phyloP scores from a whole-genome alignment of 2,888 invertebrate genomes.

The Cataglyphis cursor region DNA sequence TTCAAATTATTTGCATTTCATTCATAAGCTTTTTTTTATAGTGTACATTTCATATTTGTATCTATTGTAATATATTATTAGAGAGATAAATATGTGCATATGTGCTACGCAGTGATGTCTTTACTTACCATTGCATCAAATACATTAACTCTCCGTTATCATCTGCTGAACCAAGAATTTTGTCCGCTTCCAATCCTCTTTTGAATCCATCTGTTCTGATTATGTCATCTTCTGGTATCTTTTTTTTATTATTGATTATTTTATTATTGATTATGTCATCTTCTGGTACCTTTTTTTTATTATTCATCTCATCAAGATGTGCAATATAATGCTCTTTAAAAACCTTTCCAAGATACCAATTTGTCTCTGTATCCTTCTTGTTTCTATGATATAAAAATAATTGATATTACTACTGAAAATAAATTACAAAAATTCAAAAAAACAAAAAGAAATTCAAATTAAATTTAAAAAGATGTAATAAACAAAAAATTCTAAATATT shows the following conservation, averaged over 20 bases:
- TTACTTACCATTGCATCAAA: slow-evolving; percentile 94
- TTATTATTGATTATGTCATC: slow-evolving; percentile 87
- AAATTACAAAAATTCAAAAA: not conserved
- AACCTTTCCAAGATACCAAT: not conserved
- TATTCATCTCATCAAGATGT: slow-evolving; percentile 28
- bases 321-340: not conserved
- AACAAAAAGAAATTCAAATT: not conserved
- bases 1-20: not conserved
- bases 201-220: slow-evolving; percentile 92
- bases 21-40: not conserved
- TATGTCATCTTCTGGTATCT: slow-evolving; percentile 87
- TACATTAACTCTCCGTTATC: slow-evolving; percentile 96
- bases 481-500: not conserved
- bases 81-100: too few species aligned
- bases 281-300: slow-evolving; percentile 77
- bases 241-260: slow-evolving; percentile 40
- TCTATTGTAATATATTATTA: not conserved
- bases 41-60: not conserved
- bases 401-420: not conserved
- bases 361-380: not conserved
- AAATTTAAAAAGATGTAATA: not conserved
- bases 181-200: slow-evolving; percentile 93
- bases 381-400: not conserved
- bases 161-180: slow-evolving; percentile 96
- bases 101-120: not conserved